These are phyloP conservation scores for Polymixis lichenea DNA, from an alignment of 2,888 invertebrate genomes.

Conservation along the genomic window DNA sequence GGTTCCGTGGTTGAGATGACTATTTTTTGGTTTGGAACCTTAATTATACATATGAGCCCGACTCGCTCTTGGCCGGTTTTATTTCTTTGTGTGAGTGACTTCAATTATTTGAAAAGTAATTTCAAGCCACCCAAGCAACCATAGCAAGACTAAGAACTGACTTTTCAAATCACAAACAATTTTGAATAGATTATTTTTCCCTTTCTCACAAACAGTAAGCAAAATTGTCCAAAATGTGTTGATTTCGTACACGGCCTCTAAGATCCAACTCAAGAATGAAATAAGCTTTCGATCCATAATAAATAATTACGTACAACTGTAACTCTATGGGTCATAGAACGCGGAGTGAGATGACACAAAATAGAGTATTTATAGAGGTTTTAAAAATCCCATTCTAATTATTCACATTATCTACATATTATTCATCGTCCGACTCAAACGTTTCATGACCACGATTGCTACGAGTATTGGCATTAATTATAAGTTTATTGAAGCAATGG, in stretches of 20 bases:
- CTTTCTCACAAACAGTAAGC: background rate
- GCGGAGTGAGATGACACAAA: slow-evolving; percentile 5
- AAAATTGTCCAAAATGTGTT: slow-evolving; percentile 6
- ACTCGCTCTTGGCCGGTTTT: background rate
- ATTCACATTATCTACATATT: background rate
- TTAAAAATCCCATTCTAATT: background rate
- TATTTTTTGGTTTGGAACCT: background rate
- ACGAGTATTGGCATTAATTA: slow-evolving; percentile 7
- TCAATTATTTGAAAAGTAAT: background rate
- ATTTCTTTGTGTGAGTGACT: background rate
- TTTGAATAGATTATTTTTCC: background rate
- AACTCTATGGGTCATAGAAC: slow-evolving; percentile 23
- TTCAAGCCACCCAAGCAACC: background rate
- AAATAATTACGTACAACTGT: slow-evolving; percentile 59
- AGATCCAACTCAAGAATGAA: slow-evolving; percentile 69
- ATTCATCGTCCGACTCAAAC: background rate
- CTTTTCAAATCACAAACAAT: background rate
- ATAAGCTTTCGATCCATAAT: slow-evolving; percentile 72
- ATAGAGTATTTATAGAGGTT: background rate
- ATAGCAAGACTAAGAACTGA: no score
- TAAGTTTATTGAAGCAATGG: slow-evolving; percentile 50
- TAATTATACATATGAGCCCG: background rate
- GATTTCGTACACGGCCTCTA: background rate
- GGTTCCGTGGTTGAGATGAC: background rate
- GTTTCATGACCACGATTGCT: slow-evolving; percentile 16